Evolutionary conservation across 2,888 invertebrate genomes (phyloP), one percentile per base, ranked within the genome.

Genomic region (Hofmannophila pseudospretella): DNA sequence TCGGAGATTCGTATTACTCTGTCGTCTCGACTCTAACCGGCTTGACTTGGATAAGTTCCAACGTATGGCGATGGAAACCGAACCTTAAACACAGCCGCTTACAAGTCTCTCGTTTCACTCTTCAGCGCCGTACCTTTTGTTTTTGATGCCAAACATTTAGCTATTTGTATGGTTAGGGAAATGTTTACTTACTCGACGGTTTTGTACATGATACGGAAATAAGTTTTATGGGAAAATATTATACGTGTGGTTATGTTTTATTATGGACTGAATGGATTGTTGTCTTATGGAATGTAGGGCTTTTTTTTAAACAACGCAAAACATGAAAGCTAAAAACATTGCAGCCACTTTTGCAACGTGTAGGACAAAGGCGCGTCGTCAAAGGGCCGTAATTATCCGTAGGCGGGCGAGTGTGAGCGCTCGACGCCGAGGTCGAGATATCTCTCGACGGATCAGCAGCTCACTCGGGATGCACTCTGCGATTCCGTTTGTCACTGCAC

Each of bases 401-500:
- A 71, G 74, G 73, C 76, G 66, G 68, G 67, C 67, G 75, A 80
- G 79, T 80, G 81, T 78, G 70, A 70, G 68, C 76, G 74, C 79
- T 82, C 75, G 73, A 72, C 77, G 72, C 64, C 58, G 75, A 71
- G 79, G 76, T 76, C 75, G 80, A 74, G 78, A 73, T 85, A 85
- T 85, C 85, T 79, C 75, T 72, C 67, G 67, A 61, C 80, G 75
- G 84, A 85, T 85, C 86, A 80, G 78, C 78, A 64, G 71, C 76
- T 76, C 81, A 74, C 78, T 80, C 76, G 76, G 80, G 80, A 69
- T 76, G 79, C 77, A 80, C 84, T 85, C 75, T 75, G 22, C 20
- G 70, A 73, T 73, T 85, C 85, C 85, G 86, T 77, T 84, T 86
- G 84, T 86, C 86, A 80, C 80, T 71, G 71, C 67, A 72, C 72